Conservation (phyloP, 2,797 vertebrate genomes). For the Protosalanx chinensis region DNA sequence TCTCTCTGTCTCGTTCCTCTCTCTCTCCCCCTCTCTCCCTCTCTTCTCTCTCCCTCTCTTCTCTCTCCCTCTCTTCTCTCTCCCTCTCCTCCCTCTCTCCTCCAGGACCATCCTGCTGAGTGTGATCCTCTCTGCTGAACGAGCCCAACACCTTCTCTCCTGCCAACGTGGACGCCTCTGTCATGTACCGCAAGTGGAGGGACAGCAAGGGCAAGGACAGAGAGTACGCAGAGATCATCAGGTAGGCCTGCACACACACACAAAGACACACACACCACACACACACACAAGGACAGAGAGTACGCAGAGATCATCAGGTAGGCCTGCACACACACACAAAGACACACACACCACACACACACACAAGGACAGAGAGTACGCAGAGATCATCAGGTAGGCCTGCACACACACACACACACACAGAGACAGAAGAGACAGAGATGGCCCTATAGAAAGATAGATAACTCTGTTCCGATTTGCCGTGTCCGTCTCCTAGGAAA, state of each 20-base stretch:
- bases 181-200: constrained; percentile 97
- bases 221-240: constrained; percentile 94
- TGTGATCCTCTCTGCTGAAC: constrained; percentile 91
- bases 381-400: neutral
- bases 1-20: neutral
- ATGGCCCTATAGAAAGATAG: neutral
- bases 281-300: neutral
- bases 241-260: constrained; percentile 61
- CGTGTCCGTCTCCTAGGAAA: constrained; percentile 71
- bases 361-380: neutral
- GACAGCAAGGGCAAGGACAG: constrained; percentile 93
- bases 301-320: neutral
- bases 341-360: neutral
- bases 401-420: neutral
- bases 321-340: neutral
- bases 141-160: constrained; percentile 97
- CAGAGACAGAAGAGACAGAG: neutral
- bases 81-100: constrained; percentile 1
- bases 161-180: constrained; percentile 92
- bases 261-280: constrained; percentile 1
- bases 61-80: neutral
- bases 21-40: neutral
- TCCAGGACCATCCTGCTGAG: constrained; percentile 93
- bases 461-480: neutral
- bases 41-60: neutral